Conservation (phyloP, 1,140 invertebrate species). For the Reticulitermes speratus region DNA sequence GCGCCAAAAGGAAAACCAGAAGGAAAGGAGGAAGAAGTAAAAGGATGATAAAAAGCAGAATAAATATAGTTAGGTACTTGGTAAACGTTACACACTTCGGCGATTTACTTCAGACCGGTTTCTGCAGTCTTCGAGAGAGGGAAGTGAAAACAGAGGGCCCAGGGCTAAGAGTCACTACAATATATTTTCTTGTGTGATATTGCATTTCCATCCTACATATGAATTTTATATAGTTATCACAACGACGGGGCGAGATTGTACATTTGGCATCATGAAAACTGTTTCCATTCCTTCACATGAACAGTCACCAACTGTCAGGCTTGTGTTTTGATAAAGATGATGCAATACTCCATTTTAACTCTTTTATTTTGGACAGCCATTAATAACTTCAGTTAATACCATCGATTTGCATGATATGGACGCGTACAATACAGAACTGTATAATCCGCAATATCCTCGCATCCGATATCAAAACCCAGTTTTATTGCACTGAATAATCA, state of each 20-base stretch:
- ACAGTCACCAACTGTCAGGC: background rate
- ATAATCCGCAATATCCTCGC: too few relatives aligned
- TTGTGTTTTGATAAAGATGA: background rate
- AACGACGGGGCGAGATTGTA: background rate
- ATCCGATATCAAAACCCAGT: too few relatives aligned
- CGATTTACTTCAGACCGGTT: too few relatives aligned
- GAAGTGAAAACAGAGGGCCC: background rate
- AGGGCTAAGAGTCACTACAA: background rate
- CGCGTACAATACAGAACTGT: too few relatives aligned
- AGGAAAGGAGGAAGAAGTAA: too few relatives aligned
- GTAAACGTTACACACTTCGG: too few relatives aligned
- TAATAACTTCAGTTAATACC: background rate
- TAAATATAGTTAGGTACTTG: too few relatives aligned
- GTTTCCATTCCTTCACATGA: background rate
- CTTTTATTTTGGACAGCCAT: background rate
- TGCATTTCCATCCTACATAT: background rate
- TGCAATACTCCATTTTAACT: background rate
- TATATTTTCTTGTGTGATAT: background rate
- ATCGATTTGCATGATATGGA: too few relatives aligned
- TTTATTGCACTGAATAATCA: too few relatives aligned
- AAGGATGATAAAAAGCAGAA: too few relatives aligned
- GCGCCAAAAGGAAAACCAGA: too few relatives aligned
- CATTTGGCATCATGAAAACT: background rate
- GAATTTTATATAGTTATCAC: background rate
- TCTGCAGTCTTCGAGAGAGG: background rate